Percentiles rank a stretch among this genome's conserved stretches.
Conservation (phyloP, 1,140 invertebrate species). For the Telenomus remus region DNA sequence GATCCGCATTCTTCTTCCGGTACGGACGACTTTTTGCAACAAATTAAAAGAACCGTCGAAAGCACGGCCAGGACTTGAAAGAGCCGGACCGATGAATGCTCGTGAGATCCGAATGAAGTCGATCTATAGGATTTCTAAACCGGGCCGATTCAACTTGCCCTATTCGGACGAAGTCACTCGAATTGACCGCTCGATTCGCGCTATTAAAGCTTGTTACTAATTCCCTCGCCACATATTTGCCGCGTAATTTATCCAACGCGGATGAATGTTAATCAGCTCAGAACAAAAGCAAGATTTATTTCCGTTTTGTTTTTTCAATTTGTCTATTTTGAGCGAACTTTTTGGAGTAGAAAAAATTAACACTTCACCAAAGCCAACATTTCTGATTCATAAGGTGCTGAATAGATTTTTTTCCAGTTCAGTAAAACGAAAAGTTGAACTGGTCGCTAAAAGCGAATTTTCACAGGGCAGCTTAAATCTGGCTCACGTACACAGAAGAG, state of each 20-base stretch:
- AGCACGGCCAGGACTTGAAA: conserved; percentile 18
- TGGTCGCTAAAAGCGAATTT: too few relatives aligned
- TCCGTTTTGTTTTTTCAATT: too few relatives aligned
- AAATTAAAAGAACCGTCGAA: conserved; percentile 27
- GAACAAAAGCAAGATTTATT: too few relatives aligned
- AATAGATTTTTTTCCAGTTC: too few relatives aligned
- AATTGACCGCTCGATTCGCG: conserved; percentile 9
- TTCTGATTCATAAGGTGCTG: too few relatives aligned
- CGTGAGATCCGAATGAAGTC: conserved; percentile 31
- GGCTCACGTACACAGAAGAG: neutral
- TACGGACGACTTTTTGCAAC: conserved; percentile 32
- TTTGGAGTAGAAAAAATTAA: conserved; percentile 2
- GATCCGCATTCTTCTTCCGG: conserved; percentile 26
- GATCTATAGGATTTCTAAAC: conserved; percentile 9
- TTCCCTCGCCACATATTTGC: conserved; percentile 4
- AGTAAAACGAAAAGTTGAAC: too few relatives aligned
- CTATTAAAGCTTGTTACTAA: conserved; percentile 10
- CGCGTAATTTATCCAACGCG: neutral
- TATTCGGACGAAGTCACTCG: conserved; percentile 7
- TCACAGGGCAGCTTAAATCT: neutral
- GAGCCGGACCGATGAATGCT: conserved; percentile 4
- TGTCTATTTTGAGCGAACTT: neutral
- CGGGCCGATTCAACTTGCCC: conserved; percentile 15
- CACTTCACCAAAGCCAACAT: conserved; percentile 1
- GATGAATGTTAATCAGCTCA: too few relatives aligned